These are phyloP conservation scores for Drosophila austrosaltans DNA, from an alignment of 2,888 invertebrate genomes.

Conservation along the genomic window DNA sequence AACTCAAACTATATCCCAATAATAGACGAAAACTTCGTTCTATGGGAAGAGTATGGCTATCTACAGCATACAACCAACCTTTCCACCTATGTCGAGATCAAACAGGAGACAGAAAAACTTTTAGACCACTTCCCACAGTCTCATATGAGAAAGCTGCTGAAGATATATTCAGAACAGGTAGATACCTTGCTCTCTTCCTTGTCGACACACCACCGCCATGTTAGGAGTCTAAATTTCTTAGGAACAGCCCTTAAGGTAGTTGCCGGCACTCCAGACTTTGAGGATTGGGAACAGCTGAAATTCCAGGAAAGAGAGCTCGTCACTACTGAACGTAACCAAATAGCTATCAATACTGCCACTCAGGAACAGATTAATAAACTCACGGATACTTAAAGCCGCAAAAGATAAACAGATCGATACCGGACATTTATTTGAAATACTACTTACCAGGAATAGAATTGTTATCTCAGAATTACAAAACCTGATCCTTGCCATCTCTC, in stretches of 20 bases:
- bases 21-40: too few species aligned
- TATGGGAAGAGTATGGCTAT: too few species aligned
- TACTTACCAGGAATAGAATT: too few species aligned
- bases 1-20: too few species aligned
- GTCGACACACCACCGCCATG: background rate
- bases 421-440: background rate
- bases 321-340: background rate
- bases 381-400: slow-evolving; percentile 3
- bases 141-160: slow-evolving; percentile 19
- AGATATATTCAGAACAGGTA: slow-evolving; percentile 6
- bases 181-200: background rate
- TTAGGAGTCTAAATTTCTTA: slow-evolving; percentile 7
- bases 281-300: background rate
- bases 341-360: background rate
- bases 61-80: too few species aligned
- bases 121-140: slow-evolving; percentile 1
- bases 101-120: background rate
- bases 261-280: too few species aligned
- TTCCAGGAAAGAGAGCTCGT: too few species aligned
- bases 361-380: too few species aligned
- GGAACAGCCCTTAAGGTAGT: background rate
- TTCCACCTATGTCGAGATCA: background rate
- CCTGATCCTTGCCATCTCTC: too few species aligned
- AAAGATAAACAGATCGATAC: slow-evolving; percentile 10
- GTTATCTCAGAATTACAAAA: too few species aligned